Conservation (phyloP, 2,888 invertebrate species). For the Eupeodes luniger region DNA sequence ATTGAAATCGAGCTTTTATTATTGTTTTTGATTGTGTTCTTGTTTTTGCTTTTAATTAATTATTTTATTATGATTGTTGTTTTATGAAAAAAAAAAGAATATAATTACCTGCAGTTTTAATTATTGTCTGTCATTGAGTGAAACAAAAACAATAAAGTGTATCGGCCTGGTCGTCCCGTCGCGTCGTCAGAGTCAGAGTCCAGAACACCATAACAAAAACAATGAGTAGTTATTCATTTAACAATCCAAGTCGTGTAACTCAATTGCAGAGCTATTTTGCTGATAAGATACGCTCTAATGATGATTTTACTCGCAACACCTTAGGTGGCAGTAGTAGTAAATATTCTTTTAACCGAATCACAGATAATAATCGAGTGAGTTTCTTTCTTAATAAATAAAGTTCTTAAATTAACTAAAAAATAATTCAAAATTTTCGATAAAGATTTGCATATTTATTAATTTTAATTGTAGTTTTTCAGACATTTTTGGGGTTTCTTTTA, state of each 20-base stretch:
- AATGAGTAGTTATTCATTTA: slow-evolving; percentile 71
- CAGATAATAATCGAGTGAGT: slow-evolving; percentile 67
- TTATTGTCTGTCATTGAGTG: neutral
- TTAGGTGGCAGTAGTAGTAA: slow-evolving; percentile 65
- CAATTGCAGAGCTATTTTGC: slow-evolving; percentile 74
- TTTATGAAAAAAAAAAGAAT: neutral
- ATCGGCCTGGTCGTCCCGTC: slow-evolving; percentile 19
- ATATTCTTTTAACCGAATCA: slow-evolving; percentile 67
- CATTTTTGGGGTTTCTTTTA: no score
- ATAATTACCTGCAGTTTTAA: neutral
- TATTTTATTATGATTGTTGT: neutral
- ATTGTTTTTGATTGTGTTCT: neutral
- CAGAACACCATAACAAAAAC: neutral
- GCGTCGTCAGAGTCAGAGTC: neutral
- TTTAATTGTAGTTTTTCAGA: no score
- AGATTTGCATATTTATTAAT: no score
- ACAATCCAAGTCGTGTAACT: slow-evolving; percentile 71
- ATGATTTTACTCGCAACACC: slow-evolving; percentile 68
- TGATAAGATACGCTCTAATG: slow-evolving; percentile 75
- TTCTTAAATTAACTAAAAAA: neutral
- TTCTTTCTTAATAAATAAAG: neutral
- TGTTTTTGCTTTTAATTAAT: no score
- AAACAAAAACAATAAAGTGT: neutral
- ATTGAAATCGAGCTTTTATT: slow-evolving; percentile 25
- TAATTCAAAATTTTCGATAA: neutral